Evolutionary conservation across 2,113 vertebrate species (phyloP).

Genomic region (Lanius collurio): DNA sequence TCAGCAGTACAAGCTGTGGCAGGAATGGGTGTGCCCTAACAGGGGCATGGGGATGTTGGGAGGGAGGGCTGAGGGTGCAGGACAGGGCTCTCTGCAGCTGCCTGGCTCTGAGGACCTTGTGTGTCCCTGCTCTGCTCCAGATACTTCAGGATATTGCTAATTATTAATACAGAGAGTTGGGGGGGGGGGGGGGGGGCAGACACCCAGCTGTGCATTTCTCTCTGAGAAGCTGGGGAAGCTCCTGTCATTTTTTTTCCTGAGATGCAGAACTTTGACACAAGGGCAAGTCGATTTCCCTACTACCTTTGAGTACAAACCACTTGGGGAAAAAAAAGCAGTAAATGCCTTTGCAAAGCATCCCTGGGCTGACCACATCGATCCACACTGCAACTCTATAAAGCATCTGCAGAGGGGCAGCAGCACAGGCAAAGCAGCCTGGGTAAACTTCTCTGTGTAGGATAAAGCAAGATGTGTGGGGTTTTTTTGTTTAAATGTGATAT

Average conservation of each 20-base stretch:
- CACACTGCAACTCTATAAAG: not conserved
- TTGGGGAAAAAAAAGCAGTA: rapidly evolving
- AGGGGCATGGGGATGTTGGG: rapidly evolving
- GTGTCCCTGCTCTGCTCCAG: not conserved
- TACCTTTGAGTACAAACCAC: not conserved
- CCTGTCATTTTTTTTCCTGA: rapidly evolving
- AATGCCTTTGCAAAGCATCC: not conserved
- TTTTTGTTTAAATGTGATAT: not conserved
- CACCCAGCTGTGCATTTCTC: not conserved
- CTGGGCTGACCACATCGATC: not conserved
- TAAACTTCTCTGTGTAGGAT: rapidly evolving
- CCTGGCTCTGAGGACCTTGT: not conserved
- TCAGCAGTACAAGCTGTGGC: not conserved
- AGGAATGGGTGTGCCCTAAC: rapidly evolving
- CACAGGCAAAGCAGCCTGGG: not conserved
- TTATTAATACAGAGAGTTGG: not conserved
- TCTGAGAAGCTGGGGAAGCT: not conserved
- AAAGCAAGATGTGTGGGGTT: rapidly evolving
- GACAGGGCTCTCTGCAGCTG: rapidly evolving
- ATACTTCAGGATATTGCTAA: not conserved
- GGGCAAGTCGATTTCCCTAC: not conserved
- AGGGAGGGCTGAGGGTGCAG: rapidly evolving
- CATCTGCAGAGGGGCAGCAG: not conserved
- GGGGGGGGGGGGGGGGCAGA: rapidly evolving
- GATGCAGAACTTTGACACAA: not conserved